Percentiles rank a stretch among this genome's conserved stretches.
Conservation (phyloP, 2,113 vertebrate species). For the Ramphastos sulfuratus region DNA sequence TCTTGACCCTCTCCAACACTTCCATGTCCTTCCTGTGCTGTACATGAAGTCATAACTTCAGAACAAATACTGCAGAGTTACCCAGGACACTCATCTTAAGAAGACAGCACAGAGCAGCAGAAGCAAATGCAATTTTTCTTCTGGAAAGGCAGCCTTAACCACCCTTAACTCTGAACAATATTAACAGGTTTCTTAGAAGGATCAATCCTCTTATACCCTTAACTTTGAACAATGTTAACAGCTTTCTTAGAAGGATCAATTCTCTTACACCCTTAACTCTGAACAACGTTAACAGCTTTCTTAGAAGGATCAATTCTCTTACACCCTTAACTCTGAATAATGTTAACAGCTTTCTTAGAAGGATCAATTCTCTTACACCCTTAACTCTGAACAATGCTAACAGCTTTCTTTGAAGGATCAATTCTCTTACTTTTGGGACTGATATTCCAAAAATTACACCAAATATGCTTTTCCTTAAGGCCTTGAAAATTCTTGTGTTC, state of each 20-base stretch:
- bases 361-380: too few species aligned
- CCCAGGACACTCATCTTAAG: background rate
- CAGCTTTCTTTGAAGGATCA: background rate
- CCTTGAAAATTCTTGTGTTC: background rate
- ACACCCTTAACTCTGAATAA: background rate
- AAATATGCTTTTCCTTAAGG: background rate
- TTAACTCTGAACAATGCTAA: background rate
- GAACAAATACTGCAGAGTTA: constrained; percentile 21
- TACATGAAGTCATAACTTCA: background rate
- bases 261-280: background rate
- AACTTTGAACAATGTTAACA: background rate
- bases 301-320: too few species aligned
- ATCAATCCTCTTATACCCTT: background rate
- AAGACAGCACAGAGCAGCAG: background rate
- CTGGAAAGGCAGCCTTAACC: background rate
- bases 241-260: too few species aligned
- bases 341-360: too few species aligned
- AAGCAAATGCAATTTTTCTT: background rate
- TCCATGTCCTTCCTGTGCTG: too few species aligned
- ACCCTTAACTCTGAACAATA: background rate
- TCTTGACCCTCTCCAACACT: too few species aligned
- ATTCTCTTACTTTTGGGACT: background rate
- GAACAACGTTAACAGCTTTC: background rate
- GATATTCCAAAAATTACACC: background rate
- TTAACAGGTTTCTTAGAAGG: background rate